These are phyloP conservation scores for Panthera tigris DNA, from an alignment of 2,113 vertebrate genomes.

Conservation along the genomic window DNA sequence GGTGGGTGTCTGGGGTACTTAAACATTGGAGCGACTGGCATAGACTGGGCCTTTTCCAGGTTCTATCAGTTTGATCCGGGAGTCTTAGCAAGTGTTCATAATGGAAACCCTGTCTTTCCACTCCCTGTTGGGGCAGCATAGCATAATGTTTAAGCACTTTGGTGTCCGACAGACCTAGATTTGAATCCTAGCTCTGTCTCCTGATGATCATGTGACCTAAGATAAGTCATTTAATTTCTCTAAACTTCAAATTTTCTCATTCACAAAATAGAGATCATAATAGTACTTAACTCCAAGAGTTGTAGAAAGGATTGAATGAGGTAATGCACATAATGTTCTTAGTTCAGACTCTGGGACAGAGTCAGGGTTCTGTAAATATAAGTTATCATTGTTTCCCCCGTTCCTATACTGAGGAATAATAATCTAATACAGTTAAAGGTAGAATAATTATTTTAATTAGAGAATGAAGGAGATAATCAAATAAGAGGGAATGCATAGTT, in stretches of 20 bases:
- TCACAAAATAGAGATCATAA: not conserved
- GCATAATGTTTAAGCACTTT: not conserved
- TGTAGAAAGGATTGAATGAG: not conserved
- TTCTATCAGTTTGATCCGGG: constrained; percentile 13
- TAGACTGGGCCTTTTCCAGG: not conserved
- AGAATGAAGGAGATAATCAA: constrained; percentile 43
- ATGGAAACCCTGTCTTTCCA: not conserved
- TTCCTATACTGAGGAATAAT: constrained; percentile 9
- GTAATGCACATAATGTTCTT: not conserved
- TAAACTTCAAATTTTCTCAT: not conserved
- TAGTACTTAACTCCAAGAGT: not conserved
- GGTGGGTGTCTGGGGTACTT: constrained; percentile 30
- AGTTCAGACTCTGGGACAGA: not conserved
- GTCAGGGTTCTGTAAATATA: not conserved
- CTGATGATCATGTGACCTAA: not conserved
- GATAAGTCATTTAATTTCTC: constrained; percentile 18
- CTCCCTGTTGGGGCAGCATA: not conserved
- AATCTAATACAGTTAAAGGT: constrained; percentile 11
- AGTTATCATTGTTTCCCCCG: not conserved
- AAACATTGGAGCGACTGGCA: not conserved
- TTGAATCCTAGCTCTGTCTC: not conserved
- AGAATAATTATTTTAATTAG: constrained; percentile 48
- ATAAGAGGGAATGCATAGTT: not conserved
- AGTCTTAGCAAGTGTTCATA: not conserved
- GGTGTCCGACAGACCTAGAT: not conserved